A percentile compares a stretch with the other conserved stretches of the same genome.
Evolutionary conservation across 1,140 invertebrate species (phyloP).

Genomic region (Drosophila melanogaster): Release_6_plus_ISO1_MT NT_033779.5:527501-528000

Average conservation of each 20-base stretch:
- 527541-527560: slow-evolving; percentile 32
- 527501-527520: slow-evolving; percentile 26
- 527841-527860: slow-evolving; percentile 43
- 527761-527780: slow-evolving; percentile 76
- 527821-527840: slow-evolving; percentile 70
- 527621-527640: slow-evolving; percentile 20
- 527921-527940: slow-evolving; percentile 82
- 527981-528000: slow-evolving; percentile 9
- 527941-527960: slow-evolving; percentile 36
- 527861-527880: slow-evolving; percentile 16
- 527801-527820: slow-evolving; percentile 65
- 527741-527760: not conserved
- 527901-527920: slow-evolving; percentile 83
- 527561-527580: slow-evolving; percentile 81
- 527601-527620: slow-evolving; percentile 81
- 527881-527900: slow-evolving; percentile 60
- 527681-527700: slow-evolving; percentile 6
- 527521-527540: slow-evolving; percentile 12
- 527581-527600: slow-evolving; percentile 83
- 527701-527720: slow-evolving; percentile 76
- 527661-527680: slow-evolving; percentile 21
- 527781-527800: slow-evolving; percentile 83
- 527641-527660: slow-evolving; percentile 46
- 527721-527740: slow-evolving; percentile 70
- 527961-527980: slow-evolving; percentile 19